These are phyloP conservation scores for Capromys pilorides DNA, from an alignment of 2,797 vertebrate genomes.

Conservation along the genomic window DNA sequence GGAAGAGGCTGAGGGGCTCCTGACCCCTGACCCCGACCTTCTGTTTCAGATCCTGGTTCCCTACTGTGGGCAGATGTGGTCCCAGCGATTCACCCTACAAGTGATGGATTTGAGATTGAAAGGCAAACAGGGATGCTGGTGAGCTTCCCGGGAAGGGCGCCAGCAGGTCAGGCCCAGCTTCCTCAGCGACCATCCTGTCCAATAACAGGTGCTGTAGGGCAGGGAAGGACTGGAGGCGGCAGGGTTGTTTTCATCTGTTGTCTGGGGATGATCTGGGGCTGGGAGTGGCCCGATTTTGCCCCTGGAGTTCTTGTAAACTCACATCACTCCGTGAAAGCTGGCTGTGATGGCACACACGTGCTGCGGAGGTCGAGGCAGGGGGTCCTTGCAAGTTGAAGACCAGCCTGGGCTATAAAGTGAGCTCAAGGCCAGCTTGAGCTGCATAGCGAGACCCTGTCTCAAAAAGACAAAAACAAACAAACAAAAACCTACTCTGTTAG, in stretches of 20 bases:
- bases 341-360: too few species aligned
- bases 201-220: not conserved
- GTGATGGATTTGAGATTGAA: too few species aligned
- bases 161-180: not conserved
- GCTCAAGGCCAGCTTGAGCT: too few species aligned
- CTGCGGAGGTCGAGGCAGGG: too few species aligned
- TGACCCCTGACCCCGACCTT: not conserved
- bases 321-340: not conserved
- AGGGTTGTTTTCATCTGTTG: not conserved
- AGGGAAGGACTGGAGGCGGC: not conserved
- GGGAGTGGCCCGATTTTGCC: not conserved
- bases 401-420: too few species aligned
- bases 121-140: not conserved
- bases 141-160: not conserved
- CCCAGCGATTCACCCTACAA: not conserved
- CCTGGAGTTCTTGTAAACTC: not conserved
- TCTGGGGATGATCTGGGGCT: not conserved
- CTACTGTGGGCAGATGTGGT: not conserved
- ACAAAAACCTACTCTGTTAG: not conserved
- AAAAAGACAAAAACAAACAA: too few species aligned
- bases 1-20: not conserved
- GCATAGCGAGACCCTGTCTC: too few species aligned
- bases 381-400: too few species aligned
- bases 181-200: not conserved
- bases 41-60: too few species aligned